A percentile compares a stretch with the other conserved stretches of the same genome.
Conservation (phyloP, 2,888 invertebrate genomes). For the Mongoloraphidia duomilia region DNA sequence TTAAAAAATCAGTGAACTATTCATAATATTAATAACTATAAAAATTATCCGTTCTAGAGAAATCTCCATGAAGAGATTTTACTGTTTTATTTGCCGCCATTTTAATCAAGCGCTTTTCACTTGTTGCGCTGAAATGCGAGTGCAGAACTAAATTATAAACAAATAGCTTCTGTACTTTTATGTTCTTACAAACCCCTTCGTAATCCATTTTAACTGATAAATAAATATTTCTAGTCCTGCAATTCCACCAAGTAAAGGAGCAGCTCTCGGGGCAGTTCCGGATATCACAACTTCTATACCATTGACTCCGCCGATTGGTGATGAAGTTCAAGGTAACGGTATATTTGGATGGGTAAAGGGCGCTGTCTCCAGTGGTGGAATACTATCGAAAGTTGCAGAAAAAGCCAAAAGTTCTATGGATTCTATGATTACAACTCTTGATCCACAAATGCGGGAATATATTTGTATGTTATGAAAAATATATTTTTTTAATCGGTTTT, state of each 20-base stretch:
- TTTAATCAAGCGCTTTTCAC: no score
- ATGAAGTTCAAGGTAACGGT: slow-evolving; percentile 40
- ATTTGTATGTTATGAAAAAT: slow-evolving; percentile 45
- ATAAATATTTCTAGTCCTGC: slow-evolving; percentile 23
- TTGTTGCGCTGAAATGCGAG: no score
- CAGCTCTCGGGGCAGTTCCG: slow-evolving; percentile 8
- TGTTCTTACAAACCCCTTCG: no score
- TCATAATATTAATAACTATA: no score
- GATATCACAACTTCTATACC: not conserved
- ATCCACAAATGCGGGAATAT: slow-evolving; percentile 81
- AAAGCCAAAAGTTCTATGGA: slow-evolving; percentile 69
- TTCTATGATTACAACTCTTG: slow-evolving; percentile 73
- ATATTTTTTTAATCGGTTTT: slow-evolving; percentile 1
- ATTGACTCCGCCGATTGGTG: slow-evolving; percentile 23
- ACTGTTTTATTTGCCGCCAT: no score
- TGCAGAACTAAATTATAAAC: no score
- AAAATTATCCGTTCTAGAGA: no score
- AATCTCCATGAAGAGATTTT: no score
- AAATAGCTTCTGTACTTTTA: no score
- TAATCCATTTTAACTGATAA: no score
- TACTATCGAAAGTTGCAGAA: slow-evolving; percentile 54
- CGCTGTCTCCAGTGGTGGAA: slow-evolving; percentile 45
- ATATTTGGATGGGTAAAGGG: slow-evolving; percentile 55
- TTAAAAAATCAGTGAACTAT: no score
- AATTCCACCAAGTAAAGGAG: slow-evolving; percentile 28